Evolutionary conservation across 2,888 invertebrate species (phyloP).

Genomic region (Nysson spinosus): DNA sequence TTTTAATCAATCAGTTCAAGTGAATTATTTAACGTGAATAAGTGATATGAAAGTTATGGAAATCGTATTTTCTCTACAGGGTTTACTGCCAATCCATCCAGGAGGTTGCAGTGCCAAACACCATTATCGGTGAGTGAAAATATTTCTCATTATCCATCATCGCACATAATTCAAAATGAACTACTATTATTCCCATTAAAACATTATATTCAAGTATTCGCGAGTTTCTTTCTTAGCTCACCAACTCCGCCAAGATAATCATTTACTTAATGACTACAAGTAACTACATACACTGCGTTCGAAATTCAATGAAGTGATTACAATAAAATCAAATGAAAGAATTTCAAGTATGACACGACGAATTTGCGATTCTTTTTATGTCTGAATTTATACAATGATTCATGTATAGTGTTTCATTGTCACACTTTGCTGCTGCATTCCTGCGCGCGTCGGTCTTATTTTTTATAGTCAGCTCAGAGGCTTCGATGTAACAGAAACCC

Average conservation of each 20-base stretch:
- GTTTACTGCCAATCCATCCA: slow-evolving; percentile 57
- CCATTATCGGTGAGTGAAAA: slow-evolving; percentile 70
- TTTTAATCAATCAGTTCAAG: no score
- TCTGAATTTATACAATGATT: no score
- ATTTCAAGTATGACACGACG: background rate
- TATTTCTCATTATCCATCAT: slow-evolving; percentile 39
- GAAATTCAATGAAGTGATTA: background rate
- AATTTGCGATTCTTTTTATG: background rate
- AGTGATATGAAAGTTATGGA: slow-evolving; percentile 4
- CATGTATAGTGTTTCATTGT: background rate
- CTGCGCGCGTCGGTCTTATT: background rate
- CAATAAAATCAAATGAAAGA: background rate
- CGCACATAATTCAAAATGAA: slow-evolving; percentile 4
- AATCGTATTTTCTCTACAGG: slow-evolving; percentile 55
- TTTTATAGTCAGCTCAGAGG: background rate
- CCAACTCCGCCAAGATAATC: no score
- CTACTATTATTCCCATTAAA: no score
- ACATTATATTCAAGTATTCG: no score
- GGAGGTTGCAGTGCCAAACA: slow-evolving; percentile 64
- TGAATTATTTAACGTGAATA: no score
- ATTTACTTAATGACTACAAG: no score
- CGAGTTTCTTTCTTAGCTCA: no score
- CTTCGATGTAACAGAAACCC: slow-evolving; percentile 15
- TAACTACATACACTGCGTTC: background rate
- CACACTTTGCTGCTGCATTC: background rate